A percentile compares a stretch with the other conserved stretches of the same genome.
Evolutionary conservation across 2,113 vertebrate genomes (phyloP).

Genomic region (Ardeotis arabs): DNA sequence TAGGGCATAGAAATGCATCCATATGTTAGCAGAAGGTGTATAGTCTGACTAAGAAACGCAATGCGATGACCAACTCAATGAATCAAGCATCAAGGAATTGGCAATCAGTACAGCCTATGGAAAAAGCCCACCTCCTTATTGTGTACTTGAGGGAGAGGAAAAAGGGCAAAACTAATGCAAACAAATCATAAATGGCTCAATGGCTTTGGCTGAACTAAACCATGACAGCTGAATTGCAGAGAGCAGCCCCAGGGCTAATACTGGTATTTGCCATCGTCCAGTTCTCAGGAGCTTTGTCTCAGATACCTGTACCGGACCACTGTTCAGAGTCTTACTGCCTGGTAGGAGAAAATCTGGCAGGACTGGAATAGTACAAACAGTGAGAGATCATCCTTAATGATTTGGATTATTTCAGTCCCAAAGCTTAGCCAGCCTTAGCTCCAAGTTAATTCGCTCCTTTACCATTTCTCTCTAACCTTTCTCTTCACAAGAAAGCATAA

Average conservation of each 20-base stretch:
- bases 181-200: neutral
- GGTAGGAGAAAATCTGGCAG: neutral
- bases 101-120: neutral
- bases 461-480: neutral
- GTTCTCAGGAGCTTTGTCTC: neutral
- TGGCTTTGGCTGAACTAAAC: neutral
- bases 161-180: neutral
- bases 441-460: conserved; percentile 19
- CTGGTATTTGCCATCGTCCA: neutral
- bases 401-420: neutral
- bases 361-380: neutral
- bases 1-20: neutral
- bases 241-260: neutral
- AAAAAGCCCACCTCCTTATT: neutral
- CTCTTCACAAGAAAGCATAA: neutral
- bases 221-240: neutral
- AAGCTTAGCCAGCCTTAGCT: neutral
- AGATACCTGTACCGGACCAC: neutral
- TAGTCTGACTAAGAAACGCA: neutral
- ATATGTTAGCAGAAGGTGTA: neutral
- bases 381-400: neutral
- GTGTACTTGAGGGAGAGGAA: neutral
- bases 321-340: neutral
- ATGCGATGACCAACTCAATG: neutral
- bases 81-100: neutral